These are phyloP conservation scores for Prolemur simus DNA, from an alignment of 2,113 vertebrate species.

Conservation along the genomic window DNA sequence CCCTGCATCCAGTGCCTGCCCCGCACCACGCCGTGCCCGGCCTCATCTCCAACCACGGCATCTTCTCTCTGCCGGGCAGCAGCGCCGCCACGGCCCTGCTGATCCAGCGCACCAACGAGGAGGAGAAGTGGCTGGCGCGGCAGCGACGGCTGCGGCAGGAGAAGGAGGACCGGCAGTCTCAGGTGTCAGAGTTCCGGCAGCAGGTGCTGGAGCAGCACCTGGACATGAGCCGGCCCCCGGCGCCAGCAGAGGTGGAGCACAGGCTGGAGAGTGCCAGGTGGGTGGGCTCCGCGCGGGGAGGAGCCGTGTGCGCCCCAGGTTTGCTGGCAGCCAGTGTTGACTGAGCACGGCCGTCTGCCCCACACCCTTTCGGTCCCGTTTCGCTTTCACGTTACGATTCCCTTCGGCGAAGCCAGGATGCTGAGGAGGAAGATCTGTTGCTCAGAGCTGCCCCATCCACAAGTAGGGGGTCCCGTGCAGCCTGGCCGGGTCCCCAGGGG, in stretches of 20 bases:
- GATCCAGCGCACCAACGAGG: constrained; percentile 94
- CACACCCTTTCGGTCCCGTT: background rate
- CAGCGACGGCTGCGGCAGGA: constrained; percentile 96
- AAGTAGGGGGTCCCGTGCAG: accelerated
- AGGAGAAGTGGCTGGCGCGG: constrained; percentile 96
- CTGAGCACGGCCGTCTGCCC: background rate
- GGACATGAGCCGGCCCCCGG: constrained; percentile 89
- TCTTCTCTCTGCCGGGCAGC: constrained; percentile 89
- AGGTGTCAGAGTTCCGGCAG: constrained; percentile 98
- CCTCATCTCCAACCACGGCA: constrained; percentile 90
- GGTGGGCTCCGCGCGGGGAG: background rate
- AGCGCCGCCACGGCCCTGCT: constrained; percentile 88
- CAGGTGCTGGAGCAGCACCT: constrained; percentile 98
- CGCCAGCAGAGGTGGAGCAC: constrained; percentile 86
- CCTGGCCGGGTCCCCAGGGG: accelerated
- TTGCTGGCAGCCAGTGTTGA: accelerated
- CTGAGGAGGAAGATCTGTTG: background rate
- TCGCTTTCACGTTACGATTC: accelerated
- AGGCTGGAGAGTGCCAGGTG: constrained; percentile 92
- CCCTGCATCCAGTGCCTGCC: constrained; percentile 86
- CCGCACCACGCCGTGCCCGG: constrained; percentile 91
- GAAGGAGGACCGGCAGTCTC: constrained; percentile 98
- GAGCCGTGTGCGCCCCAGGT: accelerated
- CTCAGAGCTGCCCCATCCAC: background rate
- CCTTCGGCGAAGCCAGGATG: accelerated